Evolutionary conservation across 2,113 vertebrate genomes (phyloP).

Genomic region (Ranitomeya imitator): DNA sequence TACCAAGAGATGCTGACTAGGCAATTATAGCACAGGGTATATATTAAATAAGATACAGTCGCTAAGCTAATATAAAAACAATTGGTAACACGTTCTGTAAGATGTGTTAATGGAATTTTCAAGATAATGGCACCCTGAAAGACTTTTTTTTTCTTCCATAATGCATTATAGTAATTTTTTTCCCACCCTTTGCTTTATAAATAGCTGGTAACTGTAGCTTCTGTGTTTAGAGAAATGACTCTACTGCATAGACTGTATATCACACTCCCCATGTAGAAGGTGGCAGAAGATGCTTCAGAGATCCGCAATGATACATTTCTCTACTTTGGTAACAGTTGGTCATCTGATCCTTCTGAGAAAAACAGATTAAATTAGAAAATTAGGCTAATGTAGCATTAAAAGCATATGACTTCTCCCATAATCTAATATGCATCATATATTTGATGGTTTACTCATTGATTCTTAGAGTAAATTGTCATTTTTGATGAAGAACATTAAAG

Average conservation of each 20-base stretch:
- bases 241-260: slow-evolving; percentile 2
- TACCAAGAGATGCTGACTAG: neutral
- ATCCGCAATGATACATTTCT: neutral
- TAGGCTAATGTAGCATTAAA: slow-evolving; percentile 40
- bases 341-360: slow-evolving; percentile 28
- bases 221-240: neutral
- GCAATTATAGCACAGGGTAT: neutral
- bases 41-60: slow-evolving; percentile 16
- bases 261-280: neutral
- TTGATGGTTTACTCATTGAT: neutral
- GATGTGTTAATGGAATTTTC: slow-evolving; percentile 48
- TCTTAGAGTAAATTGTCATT: neutral
- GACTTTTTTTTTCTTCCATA: slow-evolving; percentile 40
- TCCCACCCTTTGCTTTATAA: neutral
- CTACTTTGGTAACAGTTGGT: slow-evolving; percentile 3
- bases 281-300: neutral
- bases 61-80: slow-evolving; percentile 9
- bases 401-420: slow-evolving; percentile 9
- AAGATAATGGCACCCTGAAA: slow-evolving; percentile 45
- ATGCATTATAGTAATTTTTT: slow-evolving; percentile 37
- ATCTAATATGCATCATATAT: neutral
- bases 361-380: slow-evolving; percentile 37
- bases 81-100: slow-evolving; percentile 26
- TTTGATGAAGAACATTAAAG: neutral
- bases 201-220: slow-evolving; percentile 45